Evolutionary conservation across 2,888 invertebrate genomes (phyloP).

Genomic region (Scaeva pyrastri): DNA sequence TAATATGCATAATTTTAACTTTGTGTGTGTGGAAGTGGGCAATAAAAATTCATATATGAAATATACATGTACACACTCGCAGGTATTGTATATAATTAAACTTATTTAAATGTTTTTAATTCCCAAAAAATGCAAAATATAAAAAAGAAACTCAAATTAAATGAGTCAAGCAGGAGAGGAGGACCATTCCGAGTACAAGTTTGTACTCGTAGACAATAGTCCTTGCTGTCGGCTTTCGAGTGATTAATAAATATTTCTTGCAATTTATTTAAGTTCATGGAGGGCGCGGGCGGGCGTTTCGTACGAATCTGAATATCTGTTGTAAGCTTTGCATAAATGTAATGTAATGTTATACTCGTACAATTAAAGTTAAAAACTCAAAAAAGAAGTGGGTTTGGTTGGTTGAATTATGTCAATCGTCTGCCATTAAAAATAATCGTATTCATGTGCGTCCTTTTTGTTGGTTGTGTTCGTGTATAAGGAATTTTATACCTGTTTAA

Average conservation of each 20-base stretch:
- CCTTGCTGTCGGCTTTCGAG: neutral
- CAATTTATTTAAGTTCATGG: neutral
- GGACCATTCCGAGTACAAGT: neutral
- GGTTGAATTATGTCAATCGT: neutral
- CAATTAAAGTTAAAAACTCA: too few relatives aligned
- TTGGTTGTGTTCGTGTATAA: too few relatives aligned
- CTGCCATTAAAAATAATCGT: neutral
- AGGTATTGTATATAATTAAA: neutral
- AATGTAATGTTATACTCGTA: neutral
- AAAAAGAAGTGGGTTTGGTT: too few relatives aligned
- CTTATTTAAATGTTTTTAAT: constrained; percentile 15
- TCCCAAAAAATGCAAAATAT: neutral
- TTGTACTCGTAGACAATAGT: neutral
- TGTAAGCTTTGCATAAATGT: neutral
- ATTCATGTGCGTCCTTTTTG: too few relatives aligned
- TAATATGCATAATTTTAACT: neutral
- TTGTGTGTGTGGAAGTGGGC: neutral
- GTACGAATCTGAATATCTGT: neutral
- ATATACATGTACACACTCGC: too few relatives aligned
- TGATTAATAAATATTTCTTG: constrained; percentile 10
- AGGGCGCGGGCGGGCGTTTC: neutral
- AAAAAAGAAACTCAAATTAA: neutral
- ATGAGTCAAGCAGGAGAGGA: neutral
- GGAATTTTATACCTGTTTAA: neutral
- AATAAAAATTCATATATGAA: neutral